phyloP scores from a whole-genome alignment of 1,140 invertebrate species.

The Pantala flavescens region DNA sequence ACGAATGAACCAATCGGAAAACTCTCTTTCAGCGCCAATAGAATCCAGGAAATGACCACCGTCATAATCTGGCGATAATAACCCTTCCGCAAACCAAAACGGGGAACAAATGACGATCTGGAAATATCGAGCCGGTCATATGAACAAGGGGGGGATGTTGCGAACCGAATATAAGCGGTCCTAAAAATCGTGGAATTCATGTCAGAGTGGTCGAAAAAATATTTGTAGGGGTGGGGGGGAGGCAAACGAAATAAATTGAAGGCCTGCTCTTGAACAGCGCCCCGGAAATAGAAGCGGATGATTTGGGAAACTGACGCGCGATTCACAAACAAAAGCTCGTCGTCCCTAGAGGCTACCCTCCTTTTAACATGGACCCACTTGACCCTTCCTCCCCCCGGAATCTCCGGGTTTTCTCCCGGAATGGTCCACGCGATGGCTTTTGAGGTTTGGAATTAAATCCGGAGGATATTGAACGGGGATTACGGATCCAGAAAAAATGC shows the following conservation, averaged over 20 bases:
- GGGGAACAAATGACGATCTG: no score
- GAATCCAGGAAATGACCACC: no score
- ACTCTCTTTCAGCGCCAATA: no score
- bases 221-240: neutral
- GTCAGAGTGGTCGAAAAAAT: neutral
- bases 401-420: neutral
- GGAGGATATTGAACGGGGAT: conserved; percentile 6
- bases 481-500: neutral
- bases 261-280: neutral
- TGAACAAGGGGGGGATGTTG: no score
- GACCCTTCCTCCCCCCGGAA: neutral
- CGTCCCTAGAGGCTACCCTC: neutral
- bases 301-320: neutral
- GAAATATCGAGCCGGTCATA: no score
- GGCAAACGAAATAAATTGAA: neutral
- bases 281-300: neutral
- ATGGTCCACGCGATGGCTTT: neutral
- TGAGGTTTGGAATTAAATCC: conserved; percentile 6
- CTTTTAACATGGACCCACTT: neutral
- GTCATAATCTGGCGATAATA: no score
- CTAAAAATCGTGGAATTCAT: neutral
- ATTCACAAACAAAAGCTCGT: neutral
- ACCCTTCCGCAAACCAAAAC: no score
- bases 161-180: neutral
- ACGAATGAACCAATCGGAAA: no score